Evolutionary conservation across 2,797 vertebrate genomes (phyloP).

Genomic region (Capromys pilorides): DNA sequence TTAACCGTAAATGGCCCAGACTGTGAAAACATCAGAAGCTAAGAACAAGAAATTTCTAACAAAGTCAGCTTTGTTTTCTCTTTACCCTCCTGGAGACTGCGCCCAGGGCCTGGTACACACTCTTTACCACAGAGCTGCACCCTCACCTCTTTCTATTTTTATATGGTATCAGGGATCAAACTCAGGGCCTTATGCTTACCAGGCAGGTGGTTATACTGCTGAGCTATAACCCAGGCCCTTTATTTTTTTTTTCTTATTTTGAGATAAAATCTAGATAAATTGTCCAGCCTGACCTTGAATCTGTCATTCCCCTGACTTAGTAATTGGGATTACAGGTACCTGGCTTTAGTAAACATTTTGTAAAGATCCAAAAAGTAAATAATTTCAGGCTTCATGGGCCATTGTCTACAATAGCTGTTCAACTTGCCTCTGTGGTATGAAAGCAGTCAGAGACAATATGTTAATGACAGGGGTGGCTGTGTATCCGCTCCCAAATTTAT

Average conservation of each 20-base stretch:
- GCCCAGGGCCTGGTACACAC: not conserved
- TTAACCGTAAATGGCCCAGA: not conserved
- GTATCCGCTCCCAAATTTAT: not conserved
- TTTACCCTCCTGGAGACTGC: not conserved
- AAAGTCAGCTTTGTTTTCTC: too few relatives aligned
- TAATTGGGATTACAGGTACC: not conserved
- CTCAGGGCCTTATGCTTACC: too few relatives aligned
- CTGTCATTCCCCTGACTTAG: not conserved
- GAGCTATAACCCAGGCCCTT: not conserved
- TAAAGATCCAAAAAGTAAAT: not conserved
- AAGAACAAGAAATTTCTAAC: constrained; percentile 33
- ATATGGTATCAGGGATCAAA: too few relatives aligned
- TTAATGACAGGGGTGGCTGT: not conserved
- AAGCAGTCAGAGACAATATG: not conserved
- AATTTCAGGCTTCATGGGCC: not conserved
- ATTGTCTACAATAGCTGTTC: not conserved
- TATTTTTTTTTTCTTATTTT: not conserved
- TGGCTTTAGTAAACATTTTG: not conserved
- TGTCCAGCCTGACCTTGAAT: not conserved
- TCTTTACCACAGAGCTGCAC: not conserved
- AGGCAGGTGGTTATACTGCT: too few relatives aligned
- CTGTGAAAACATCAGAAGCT: constrained; percentile 32
- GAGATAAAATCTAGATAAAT: not conserved
- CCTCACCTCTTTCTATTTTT: too few relatives aligned
- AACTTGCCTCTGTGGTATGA: not conserved